phyloP scores from a whole-genome alignment of 2,797 vertebrate species.

The Tapirus indicus region DNA sequence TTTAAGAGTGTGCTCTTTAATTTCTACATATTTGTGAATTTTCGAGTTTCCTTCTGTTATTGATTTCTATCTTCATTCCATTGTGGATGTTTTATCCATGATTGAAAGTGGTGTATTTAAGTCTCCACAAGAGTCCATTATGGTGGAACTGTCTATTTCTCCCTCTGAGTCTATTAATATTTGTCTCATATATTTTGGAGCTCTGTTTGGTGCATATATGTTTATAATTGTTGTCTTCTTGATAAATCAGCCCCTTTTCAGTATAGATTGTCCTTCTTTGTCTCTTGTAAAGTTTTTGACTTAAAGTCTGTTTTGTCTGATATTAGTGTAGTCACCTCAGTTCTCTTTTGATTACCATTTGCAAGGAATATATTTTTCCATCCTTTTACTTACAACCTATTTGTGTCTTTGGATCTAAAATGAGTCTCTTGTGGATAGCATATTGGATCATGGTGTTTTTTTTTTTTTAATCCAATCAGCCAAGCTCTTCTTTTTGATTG shows the following conservation, averaged over 20 bases:
- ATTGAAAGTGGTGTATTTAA: background rate
- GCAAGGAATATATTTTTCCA: background rate
- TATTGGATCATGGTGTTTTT: background rate
- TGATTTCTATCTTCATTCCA: background rate
- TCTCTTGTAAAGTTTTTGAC: constrained; percentile 50
- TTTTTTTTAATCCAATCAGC: constrained; percentile 11
- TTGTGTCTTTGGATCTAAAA: constrained; percentile 22
- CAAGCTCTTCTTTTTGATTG: background rate
- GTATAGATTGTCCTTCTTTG: background rate
- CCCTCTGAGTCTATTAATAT: background rate
- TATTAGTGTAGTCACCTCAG: background rate
- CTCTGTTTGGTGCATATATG: background rate
- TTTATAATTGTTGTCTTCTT: constrained; percentile 51
- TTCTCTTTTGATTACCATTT: constrained; percentile 46
- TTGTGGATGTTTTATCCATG: background rate
- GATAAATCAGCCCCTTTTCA: background rate
- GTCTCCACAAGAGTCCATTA: background rate
- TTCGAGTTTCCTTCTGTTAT: constrained; percentile 2
- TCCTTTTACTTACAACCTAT: background rate
- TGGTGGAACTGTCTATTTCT: background rate
- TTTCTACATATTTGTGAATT: constrained; percentile 4
- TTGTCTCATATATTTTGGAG: background rate
- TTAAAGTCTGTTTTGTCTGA: constrained; percentile 31
- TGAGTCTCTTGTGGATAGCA: background rate
- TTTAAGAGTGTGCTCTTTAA: constrained; percentile 5